These are phyloP conservation scores for Platycercus adscitus DNA, from an alignment of 2,113 vertebrate genomes.

Conservation along the genomic window DNA sequence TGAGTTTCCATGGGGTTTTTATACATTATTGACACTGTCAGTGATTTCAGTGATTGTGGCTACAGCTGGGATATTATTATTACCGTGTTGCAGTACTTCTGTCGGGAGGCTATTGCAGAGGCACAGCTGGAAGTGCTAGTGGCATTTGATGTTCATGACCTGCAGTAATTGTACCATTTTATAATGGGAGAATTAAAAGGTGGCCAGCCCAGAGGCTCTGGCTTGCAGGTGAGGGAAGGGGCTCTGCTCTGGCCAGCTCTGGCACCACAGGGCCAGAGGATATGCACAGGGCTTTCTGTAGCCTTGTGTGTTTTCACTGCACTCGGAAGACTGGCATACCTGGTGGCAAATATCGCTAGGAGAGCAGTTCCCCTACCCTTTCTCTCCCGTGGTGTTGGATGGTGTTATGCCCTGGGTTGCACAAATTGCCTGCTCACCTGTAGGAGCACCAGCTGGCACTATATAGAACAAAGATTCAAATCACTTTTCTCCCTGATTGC, in stretches of 20 bases:
- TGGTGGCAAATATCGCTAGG: fast-evolving
- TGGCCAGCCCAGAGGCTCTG: background rate
- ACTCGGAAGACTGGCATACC: background rate
- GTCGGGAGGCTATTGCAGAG: conserved; percentile 67
- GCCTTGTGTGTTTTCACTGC: background rate
- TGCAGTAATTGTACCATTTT: conserved; percentile 70
- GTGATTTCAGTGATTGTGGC: conserved; percentile 74
- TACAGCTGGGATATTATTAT: conserved; percentile 76
- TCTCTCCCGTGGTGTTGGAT: background rate
- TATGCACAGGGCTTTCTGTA: background rate
- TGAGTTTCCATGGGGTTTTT: conserved; percentile 71
- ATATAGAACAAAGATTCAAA: background rate
- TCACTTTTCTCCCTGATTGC: background rate
- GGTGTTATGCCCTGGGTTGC: background rate
- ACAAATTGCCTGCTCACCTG: background rate
- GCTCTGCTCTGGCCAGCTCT: background rate
- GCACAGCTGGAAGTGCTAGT: conserved; percentile 75
- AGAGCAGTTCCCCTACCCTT: background rate
- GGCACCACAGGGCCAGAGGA: background rate
- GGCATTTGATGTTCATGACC: conserved; percentile 76
- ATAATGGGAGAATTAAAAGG: conserved; percentile 55
- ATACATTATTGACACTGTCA: conserved; percentile 66
- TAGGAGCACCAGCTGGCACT: background rate
- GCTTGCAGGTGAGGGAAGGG: background rate
- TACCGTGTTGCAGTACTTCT: conserved; percentile 66